These are phyloP conservation scores for Carassius gibelio DNA, from an alignment of 2,113 vertebrate genomes.

Conservation along the genomic window DNA sequence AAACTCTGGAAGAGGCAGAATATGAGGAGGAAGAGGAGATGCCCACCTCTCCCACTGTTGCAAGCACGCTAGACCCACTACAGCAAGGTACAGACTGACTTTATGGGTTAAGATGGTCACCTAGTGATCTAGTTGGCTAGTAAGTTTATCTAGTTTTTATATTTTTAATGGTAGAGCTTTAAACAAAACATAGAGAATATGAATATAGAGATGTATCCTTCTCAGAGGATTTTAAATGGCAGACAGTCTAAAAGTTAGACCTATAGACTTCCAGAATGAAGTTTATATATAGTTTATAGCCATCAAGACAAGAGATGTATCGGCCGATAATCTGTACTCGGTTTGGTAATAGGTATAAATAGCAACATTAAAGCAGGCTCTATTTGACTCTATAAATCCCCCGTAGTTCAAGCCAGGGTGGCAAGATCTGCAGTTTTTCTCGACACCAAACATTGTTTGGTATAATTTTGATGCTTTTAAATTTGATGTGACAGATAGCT, in stretches of 20 bases:
- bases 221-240: neutral
- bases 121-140: neutral
- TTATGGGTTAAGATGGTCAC: neutral
- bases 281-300: too few relatives aligned
- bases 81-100: slow-evolving; percentile 82
- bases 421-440: too few relatives aligned
- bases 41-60: slow-evolving; percentile 69
- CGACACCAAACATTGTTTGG: too few relatives aligned
- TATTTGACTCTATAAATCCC: too few relatives aligned
- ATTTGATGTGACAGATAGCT: too few relatives aligned
- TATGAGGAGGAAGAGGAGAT: slow-evolving; percentile 71
- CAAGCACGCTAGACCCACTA: slow-evolving; percentile 78
- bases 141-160: neutral
- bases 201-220: neutral
- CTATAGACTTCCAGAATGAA: neutral
- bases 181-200: too few relatives aligned
- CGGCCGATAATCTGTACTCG: too few relatives aligned
- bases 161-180: neutral
- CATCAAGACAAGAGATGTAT: neutral
- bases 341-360: too few relatives aligned
- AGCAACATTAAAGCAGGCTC: too few relatives aligned
- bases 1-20: slow-evolving; percentile 85
- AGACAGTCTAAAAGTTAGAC: neutral
- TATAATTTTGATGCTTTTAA: too few relatives aligned
- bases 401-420: too few relatives aligned